These are phyloP conservation scores for Anthoptus insignis DNA, from an alignment of 2,888 invertebrate species.

Conservation along the genomic window DNA sequence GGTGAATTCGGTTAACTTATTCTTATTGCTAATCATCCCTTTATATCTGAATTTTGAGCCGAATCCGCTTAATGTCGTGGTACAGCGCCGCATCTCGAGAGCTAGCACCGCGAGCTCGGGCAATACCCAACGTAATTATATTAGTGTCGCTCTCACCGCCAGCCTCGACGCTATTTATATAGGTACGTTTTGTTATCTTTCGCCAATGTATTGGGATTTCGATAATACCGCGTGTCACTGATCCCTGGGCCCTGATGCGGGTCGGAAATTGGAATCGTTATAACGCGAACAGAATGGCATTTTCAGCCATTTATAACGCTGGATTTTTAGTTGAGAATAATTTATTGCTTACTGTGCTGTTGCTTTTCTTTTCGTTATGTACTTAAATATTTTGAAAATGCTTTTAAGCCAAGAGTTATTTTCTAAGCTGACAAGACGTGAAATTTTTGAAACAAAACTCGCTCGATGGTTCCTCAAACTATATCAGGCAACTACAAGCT, in stretches of 20 bases:
- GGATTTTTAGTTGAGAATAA: not conserved
- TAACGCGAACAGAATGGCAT: not conserved
- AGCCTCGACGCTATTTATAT: not conserved
- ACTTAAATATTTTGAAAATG: too few species aligned
- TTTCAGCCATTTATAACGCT: not conserved
- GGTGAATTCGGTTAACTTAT: too few species aligned
- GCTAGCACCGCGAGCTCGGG: not conserved
- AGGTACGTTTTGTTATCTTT: not conserved
- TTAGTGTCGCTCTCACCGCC: not conserved
- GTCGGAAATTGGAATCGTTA: conserved; percentile 3
- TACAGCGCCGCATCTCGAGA: too few species aligned
- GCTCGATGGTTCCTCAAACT: too few species aligned
- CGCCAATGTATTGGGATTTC: conserved; percentile 5
- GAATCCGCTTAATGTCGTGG: too few species aligned
- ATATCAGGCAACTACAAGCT: too few species aligned
- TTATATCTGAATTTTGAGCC: too few species aligned
- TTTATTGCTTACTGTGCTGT: not conserved
- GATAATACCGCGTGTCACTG: not conserved
- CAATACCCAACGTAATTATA: not conserved
- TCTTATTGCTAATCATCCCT: too few species aligned
- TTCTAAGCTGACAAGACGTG: too few species aligned
- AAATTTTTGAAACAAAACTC: too few species aligned
- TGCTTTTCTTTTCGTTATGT: too few species aligned
- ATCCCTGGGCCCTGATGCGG: not conserved
- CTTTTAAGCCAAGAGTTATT: too few species aligned